phyloP scores from a whole-genome alignment of 2,888 invertebrate species.

The Limenitis camilla region DNA sequence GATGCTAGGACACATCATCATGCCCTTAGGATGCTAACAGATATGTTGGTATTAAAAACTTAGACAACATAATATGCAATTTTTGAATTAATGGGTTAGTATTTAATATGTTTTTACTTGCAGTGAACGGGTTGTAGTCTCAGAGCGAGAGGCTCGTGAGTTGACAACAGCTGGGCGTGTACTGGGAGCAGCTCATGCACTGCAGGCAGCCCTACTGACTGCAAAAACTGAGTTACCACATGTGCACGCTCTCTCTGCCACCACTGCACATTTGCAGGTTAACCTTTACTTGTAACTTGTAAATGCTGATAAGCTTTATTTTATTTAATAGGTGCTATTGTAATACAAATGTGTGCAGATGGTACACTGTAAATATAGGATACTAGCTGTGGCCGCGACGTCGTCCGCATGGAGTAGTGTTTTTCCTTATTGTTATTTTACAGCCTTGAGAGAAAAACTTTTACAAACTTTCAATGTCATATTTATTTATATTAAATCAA shows the following conservation, averaged over 20 bases:
- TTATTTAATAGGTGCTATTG: neutral
- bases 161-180: slow-evolving; percentile 78
- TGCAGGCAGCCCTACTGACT: slow-evolving; percentile 75
- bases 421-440: too few species aligned
- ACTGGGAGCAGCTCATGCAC: slow-evolving; percentile 87
- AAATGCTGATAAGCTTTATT: neutral
- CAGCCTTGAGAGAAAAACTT: too few species aligned
- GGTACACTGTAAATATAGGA: too few species aligned
- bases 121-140: slow-evolving; percentile 59
- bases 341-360: too few species aligned
- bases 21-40: slow-evolving; percentile 89
- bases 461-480: too few species aligned
- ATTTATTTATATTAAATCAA: too few species aligned
- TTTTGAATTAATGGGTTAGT: too few species aligned
- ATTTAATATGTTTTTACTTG: neutral
- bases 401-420: too few species aligned
- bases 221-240: slow-evolving; percentile 85
- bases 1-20: slow-evolving; percentile 97
- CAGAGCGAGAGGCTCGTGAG: slow-evolving; percentile 51
- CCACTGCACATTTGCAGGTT: slow-evolving; percentile 83
- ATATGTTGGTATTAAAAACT: slow-evolving; percentile 79
- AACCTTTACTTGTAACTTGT: neutral
- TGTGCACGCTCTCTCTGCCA: slow-evolving; percentile 88
- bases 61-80: too few species aligned
- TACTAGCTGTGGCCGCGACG: too few species aligned